These are phyloP conservation scores for Sinocyclocheilus anophthalmus DNA, from an alignment of 2,113 vertebrate species.

Conservation along the genomic window DNA sequence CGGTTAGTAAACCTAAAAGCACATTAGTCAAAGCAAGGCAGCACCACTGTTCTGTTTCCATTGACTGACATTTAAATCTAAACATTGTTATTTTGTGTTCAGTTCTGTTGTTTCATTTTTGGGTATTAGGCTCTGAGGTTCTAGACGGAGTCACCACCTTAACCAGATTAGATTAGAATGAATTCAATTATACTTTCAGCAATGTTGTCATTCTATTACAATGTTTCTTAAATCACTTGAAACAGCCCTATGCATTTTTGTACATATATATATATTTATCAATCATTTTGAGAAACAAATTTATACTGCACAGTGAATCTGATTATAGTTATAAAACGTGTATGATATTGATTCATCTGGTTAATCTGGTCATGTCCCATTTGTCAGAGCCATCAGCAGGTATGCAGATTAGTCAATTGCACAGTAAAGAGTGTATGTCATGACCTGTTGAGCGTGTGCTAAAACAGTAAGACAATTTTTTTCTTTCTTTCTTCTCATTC, in stretches of 20 bases:
- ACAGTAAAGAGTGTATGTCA: conserved; percentile 60
- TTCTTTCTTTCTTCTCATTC: conserved; percentile 67
- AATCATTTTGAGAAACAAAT: conserved; percentile 59
- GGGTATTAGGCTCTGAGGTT: conserved; percentile 42
- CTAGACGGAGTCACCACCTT: conserved; percentile 51
- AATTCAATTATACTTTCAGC: conserved; percentile 38
- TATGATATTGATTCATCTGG: conserved; percentile 54
- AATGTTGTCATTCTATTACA: conserved; percentile 47
- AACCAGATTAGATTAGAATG: conserved; percentile 52
- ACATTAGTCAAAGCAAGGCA: conserved; percentile 40
- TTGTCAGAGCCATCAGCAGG: conserved; percentile 48
- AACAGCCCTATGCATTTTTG: conserved; percentile 66
- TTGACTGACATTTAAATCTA: conserved; percentile 43
- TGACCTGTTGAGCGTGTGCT: conserved; percentile 62
- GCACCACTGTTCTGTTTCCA: conserved; percentile 36
- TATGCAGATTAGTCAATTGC: conserved; percentile 54
- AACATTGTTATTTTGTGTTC: conserved; percentile 24
- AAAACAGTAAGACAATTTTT: conserved; percentile 68
- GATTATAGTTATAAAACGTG: conserved; percentile 53
- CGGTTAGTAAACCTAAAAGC: conserved; percentile 21
- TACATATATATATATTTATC: conserved; percentile 56
- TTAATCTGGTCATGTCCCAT: conserved; percentile 60
- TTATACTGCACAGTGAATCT: conserved; percentile 65
- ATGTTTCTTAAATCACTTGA: conserved; percentile 60
- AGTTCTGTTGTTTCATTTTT: conserved; percentile 50